Conservation (phyloP, 2,797 vertebrate genomes). For the Astyanax mexicanus region DNA sequence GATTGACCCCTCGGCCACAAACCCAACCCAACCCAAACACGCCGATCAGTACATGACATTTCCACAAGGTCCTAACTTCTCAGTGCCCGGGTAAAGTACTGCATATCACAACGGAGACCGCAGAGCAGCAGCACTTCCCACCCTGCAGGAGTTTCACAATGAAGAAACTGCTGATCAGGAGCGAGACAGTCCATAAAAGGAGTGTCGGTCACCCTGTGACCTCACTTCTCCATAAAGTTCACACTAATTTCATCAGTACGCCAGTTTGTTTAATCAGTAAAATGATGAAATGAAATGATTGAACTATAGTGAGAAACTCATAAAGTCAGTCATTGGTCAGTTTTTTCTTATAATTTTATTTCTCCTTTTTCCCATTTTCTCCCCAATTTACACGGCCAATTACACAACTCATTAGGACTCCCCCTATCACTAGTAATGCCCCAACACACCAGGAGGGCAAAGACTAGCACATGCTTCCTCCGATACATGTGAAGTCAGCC, state of each 20-base stretch:
- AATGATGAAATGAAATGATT: no score
- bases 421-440: no score
- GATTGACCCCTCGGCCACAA: background rate
- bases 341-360: no score
- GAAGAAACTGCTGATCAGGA: background rate
- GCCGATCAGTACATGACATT: background rate
- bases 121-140: slow-evolving; percentile 4
- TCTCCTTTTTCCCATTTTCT: no score
- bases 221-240: background rate
- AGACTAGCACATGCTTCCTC: no score
- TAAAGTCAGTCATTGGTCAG: no score
- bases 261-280: background rate
- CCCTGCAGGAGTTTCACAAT: slow-evolving; percentile 8
- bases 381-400: no score
- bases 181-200: background rate
- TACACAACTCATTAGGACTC: no score
- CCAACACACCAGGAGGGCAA: no score
- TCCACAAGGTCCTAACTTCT: background rate
- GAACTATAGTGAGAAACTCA: no score
- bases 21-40: background rate
- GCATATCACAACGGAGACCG: slow-evolving; percentile 1
- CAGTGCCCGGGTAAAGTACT: background rate
- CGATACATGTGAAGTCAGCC: no score
- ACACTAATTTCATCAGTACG: background rate
- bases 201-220: background rate